Base-by-base conservation (phyloP, 2,888 invertebrate species). In the Rosalia funebris region DNA sequence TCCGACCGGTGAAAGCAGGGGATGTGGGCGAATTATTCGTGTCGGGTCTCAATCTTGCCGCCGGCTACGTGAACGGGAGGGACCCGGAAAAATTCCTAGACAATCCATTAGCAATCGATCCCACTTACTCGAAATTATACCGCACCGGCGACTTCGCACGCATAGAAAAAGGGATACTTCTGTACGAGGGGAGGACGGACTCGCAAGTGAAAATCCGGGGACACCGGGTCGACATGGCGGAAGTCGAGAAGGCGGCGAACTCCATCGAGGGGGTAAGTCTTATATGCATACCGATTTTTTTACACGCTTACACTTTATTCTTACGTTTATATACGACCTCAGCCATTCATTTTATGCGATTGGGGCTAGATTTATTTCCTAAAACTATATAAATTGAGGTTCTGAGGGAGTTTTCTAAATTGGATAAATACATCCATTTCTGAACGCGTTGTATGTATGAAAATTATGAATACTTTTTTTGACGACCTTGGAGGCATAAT, bases 131-230 rank as follows among this genome's bases (percentile, higher is more conserved):
- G 0, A 88, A 87, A 16, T 82, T 95, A 0, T 95, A 92, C 81
- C 88, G 90, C 54, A 95, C 95, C 0, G 95, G 95, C 0, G 95
- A 95, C 78, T 94, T 88, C 71, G 95, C 91, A 0, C 85, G 87
- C 10, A 82, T 93, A 0, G 83, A 87, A 48, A 89, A 91, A 68
- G 85, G 86, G 4, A 70, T 85, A 4, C 80, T 95, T 16, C 81
- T 89, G 57, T 94, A 88, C 75, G 92, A 94, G 70, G 95, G 95
- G 0, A 86, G 95, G 19, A 91, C 90, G 0, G 94, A 95, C 80
- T 91, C 93, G 0, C 95, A 95, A 79, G 86, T 82, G 1, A 96
- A 94, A 84, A 89, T 94, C 53, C 84, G 94, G 39, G 96, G 96
- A 0, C 92, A 95, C 75, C 83, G 95, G 7, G 92, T 96, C 0